phyloP scores from a whole-genome alignment of 2,888 invertebrate species.

The Erebia epiphron region DNA sequence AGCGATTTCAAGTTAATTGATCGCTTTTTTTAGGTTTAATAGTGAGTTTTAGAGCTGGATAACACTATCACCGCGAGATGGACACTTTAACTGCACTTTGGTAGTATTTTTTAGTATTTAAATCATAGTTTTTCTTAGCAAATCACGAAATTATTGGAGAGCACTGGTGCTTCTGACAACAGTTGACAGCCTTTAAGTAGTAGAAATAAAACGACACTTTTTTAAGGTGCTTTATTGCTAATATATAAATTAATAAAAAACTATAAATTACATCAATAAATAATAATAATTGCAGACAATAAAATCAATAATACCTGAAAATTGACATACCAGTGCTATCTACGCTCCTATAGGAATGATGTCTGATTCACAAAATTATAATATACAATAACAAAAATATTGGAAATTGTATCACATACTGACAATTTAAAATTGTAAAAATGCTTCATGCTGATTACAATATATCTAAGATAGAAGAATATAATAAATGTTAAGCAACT shows the following conservation, averaged over 20 bases:
- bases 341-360: constrained; percentile 48
- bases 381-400: constrained; percentile 18
- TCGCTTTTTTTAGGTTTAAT: too few relatives aligned
- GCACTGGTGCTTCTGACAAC: too few relatives aligned
- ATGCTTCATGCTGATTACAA: neutral
- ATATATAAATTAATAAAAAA: constrained; percentile 77
- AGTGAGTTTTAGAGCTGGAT: too few relatives aligned
- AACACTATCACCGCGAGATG: too few relatives aligned
- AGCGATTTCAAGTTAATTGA: too few relatives aligned
- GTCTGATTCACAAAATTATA: constrained; percentile 32
- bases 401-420: neutral
- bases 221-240: constrained; percentile 65
- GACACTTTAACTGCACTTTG: too few relatives aligned
- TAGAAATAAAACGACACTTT: neutral
- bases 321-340: constrained; percentile 41
- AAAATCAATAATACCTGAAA: constrained; percentile 37
- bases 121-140: too few relatives aligned
- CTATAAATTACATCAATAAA: constrained; percentile 77
- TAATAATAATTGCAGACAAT: constrained; percentile 72
- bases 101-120: too few relatives aligned
- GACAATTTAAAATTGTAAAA: constrained; percentile 13
- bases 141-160: too few relatives aligned
- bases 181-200: too few relatives aligned
- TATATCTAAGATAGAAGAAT: neutral
- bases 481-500: neutral